These are phyloP conservation scores for Schrankia costaestrigalis DNA, from an alignment of 2,888 invertebrate genomes.

Conservation along the genomic window DNA sequence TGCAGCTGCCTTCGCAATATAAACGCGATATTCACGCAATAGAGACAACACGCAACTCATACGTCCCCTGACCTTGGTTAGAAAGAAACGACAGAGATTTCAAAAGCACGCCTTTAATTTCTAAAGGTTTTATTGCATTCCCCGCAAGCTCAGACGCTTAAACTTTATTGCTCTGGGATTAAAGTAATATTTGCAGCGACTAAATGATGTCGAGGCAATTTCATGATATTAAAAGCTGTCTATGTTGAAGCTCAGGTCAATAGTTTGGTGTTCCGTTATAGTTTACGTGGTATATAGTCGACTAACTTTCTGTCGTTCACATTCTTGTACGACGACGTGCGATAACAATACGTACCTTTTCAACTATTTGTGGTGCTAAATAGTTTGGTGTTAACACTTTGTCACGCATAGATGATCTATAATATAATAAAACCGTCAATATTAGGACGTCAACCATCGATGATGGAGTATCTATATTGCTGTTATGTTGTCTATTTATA, in stretches of 20 bases:
- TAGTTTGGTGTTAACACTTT: constrained; percentile 37
- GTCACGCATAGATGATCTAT: constrained; percentile 16
- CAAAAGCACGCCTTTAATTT: constrained; percentile 65
- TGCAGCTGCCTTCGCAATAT: constrained; percentile 72
- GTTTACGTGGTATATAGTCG: constrained; percentile 62
- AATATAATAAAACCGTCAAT: constrained; percentile 8
- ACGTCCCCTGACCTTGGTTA: constrained; percentile 60
- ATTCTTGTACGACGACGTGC: constrained; percentile 64
- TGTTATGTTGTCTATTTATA: too few relatives aligned
- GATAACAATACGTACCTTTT: constrained; percentile 67
- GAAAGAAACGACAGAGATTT: constrained; percentile 70
- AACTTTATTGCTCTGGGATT: constrained; percentile 79
- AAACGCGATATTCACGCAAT: constrained; percentile 64
- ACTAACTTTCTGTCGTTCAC: constrained; percentile 62
- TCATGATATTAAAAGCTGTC: constrained; percentile 76
- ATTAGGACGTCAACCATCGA: too few relatives aligned
- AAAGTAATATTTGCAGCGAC: constrained; percentile 79
- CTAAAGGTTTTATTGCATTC: constrained; percentile 79
- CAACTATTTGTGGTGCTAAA: constrained; percentile 60
- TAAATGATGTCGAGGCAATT: constrained; percentile 78
- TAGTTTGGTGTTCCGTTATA: constrained; percentile 66
- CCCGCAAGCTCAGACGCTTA: constrained; percentile 77
- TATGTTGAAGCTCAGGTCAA: constrained; percentile 70
- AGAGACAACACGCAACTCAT: constrained; percentile 59
- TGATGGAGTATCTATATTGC: too few relatives aligned